A percentile compares a stretch with the other conserved stretches of the same genome.
phyloP scores from a whole-genome alignment of 2,888 invertebrate species.

The Synanthedon andrenaeformis region DNA sequence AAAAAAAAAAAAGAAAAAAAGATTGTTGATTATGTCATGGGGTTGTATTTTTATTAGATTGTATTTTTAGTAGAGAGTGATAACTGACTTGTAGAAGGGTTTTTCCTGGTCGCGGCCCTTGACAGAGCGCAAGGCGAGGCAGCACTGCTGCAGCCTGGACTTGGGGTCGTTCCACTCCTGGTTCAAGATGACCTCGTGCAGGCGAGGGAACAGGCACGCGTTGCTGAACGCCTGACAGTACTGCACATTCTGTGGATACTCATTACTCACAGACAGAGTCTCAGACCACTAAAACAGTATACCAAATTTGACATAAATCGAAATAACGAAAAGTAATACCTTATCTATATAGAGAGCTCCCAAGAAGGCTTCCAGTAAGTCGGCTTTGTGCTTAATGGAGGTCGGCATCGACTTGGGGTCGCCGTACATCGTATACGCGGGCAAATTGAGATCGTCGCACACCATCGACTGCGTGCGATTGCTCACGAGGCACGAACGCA shows the following conservation, averaged over 20 bases:
- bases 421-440: conserved; percentile 90
- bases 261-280: too few relatives aligned
- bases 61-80: too few relatives aligned
- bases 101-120: conserved; percentile 97
- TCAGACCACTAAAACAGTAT: too few relatives aligned
- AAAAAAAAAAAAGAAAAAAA: too few relatives aligned
- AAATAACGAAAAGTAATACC: conserved; percentile 35
- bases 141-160: conserved; percentile 98
- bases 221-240: conserved; percentile 93
- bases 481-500: conserved; percentile 96
- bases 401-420: conserved; percentile 92
- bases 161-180: conserved; percentile 99
- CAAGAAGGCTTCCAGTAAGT: conserved; percentile 95
- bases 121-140: conserved; percentile 93
- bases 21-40: too few relatives aligned
- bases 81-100: conserved; percentile 89
- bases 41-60: too few relatives aligned
- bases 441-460: conserved; percentile 98
- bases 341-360: conserved; percentile 97
- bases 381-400: conserved; percentile 91
- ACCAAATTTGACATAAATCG: too few relatives aligned
- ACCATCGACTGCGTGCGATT: conserved; percentile 98
- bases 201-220: conserved; percentile 93
- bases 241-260: conserved; percentile 85
- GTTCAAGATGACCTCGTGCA: conserved; percentile 97